A percentile compares a stretch with the other conserved stretches of the same genome.
These are phyloP conservation scores for Amblyteles armatorius DNA, from an alignment of 2,888 invertebrate genomes.

Conservation along the genomic window DNA sequence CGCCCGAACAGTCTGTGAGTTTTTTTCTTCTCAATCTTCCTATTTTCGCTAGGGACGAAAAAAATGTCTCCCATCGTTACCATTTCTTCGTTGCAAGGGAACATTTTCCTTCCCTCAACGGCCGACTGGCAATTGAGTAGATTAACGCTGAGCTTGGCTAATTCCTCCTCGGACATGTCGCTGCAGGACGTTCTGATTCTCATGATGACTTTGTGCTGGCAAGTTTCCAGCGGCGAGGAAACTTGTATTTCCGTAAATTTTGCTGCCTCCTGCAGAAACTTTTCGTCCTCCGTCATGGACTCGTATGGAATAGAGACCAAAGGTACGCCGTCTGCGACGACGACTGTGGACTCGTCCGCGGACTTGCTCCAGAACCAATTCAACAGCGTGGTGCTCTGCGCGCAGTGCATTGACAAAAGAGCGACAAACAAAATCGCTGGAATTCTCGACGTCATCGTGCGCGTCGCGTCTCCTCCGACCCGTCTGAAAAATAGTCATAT, in stretches of 20 bases:
- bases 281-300: slow-evolving; percentile 86
- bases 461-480: background rate
- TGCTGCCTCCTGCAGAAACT: slow-evolving; percentile 88
- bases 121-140: slow-evolving; percentile 89
- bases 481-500: slow-evolving; percentile 34
- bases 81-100: slow-evolving; percentile 88
- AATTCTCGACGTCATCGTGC: slow-evolving; percentile 24
- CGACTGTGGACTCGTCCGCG: slow-evolving; percentile 70
- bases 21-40: background rate
- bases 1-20: background rate
- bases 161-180: slow-evolving; percentile 88
- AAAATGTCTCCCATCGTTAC: slow-evolving; percentile 79
- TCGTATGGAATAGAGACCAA: slow-evolving; percentile 81
- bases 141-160: slow-evolving; percentile 89
- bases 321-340: slow-evolving; percentile 78
- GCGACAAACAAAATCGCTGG: slow-evolving; percentile 39
- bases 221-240: slow-evolving; percentile 87
- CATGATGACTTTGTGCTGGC: slow-evolving; percentile 89
- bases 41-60: background rate
- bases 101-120: slow-evolving; percentile 87
- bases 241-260: slow-evolving; percentile 86
- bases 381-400: slow-evolving; percentile 73
- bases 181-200: slow-evolving; percentile 87
- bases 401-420: slow-evolving; percentile 44
- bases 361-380: slow-evolving; percentile 81